Conservation (phyloP, 2,888 invertebrate genomes). For the Chirona hameri region DNA sequence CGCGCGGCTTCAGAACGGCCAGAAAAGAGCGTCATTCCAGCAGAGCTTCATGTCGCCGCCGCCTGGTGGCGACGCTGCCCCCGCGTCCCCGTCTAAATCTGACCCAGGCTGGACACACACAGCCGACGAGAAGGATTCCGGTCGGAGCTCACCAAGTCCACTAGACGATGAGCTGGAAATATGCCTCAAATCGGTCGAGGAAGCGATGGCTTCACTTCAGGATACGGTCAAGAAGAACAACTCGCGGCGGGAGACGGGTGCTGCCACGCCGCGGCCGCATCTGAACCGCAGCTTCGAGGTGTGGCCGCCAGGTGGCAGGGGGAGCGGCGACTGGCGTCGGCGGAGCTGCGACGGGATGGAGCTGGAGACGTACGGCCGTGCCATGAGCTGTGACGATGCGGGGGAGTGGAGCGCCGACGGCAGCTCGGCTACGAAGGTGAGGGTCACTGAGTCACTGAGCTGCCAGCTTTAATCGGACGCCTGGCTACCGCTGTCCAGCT, state of each 20-base stretch:
- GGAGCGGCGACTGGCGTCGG: neutral
- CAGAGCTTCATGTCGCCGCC: neutral
- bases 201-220: slow-evolving; percentile 3
- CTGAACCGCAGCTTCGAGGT: slow-evolving; percentile 4
- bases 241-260: neutral
- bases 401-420: too few relatives aligned
- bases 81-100: neutral
- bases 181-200: slow-evolving; percentile 1
- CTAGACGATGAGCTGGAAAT: slow-evolving; percentile 6
- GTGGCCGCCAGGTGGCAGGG: neutral
- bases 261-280: neutral
- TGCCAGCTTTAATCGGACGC: too few relatives aligned
- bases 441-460: too few relatives aligned
- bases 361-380: neutral
- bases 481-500: too few relatives aligned
- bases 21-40: neutral
- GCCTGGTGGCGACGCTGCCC: neutral
- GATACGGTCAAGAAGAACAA: neutral
- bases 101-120: neutral
- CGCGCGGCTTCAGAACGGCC: neutral
- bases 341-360: neutral
- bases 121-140: neutral
- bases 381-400: neutral
- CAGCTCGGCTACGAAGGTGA: too few relatives aligned
- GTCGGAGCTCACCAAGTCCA: neutral